These are phyloP conservation scores for Bugulina stolonifera DNA, from an alignment of 2,888 invertebrate genomes.

Conservation along the genomic window DNA sequence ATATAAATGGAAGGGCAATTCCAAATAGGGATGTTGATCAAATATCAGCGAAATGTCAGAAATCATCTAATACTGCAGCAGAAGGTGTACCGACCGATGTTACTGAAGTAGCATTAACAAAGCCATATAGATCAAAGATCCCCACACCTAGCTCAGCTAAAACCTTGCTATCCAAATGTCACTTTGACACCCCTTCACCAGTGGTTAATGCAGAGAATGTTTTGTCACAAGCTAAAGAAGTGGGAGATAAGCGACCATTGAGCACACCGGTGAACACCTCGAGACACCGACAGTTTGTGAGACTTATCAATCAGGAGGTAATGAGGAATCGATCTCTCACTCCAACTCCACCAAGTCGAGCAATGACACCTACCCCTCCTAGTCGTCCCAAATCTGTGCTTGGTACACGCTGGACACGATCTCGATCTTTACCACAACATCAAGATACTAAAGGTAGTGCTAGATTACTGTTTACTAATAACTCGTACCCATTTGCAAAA, in stretches of 20 bases:
- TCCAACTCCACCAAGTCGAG: conserved; percentile 3
- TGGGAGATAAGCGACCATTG: not conserved
- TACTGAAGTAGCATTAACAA: not conserved
- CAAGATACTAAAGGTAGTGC: too few relatives aligned
- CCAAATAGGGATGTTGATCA: too few relatives aligned
- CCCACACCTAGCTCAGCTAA: not conserved
- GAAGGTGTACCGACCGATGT: not conserved
- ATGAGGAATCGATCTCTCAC: not conserved
- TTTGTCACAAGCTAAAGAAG: not conserved
- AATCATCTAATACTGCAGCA: not conserved
- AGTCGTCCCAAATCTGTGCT: not conserved
- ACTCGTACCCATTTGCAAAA: too few relatives aligned
- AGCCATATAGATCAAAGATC: not conserved
- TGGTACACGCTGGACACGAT: not conserved
- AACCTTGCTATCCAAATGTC: conserved; percentile 9
- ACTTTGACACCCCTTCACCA: conserved; percentile 12
- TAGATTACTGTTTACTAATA: too few relatives aligned
- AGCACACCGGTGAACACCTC: conserved; percentile 5
- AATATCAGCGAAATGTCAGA: too few relatives aligned
- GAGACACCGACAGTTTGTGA: conserved; percentile 1
- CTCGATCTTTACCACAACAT: too few relatives aligned
- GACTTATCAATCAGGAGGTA: not conserved
- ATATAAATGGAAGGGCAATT: too few relatives aligned
- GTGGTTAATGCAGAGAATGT: not conserved
- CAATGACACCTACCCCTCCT: conserved; percentile 1